A percentile compares a stretch with the other conserved stretches of the same genome.
Evolutionary conservation across 2,113 vertebrate species (phyloP).

Genomic region (Daboia siamensis): DNA sequence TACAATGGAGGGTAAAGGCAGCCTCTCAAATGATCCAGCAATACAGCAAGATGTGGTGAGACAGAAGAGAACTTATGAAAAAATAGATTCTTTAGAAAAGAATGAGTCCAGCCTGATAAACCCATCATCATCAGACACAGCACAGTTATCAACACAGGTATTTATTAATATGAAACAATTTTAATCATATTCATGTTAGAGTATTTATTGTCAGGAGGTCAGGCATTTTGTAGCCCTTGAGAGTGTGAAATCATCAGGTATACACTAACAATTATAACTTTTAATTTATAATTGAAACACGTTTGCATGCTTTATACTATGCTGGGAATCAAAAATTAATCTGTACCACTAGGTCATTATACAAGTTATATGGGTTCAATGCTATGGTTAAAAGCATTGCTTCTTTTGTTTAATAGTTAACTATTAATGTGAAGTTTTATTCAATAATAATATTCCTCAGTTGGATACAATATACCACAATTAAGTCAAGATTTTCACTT

Average conservation of each 20-base stretch:
- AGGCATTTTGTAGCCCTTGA: neutral
- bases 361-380: neutral
- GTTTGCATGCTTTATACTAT: neutral
- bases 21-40: slow-evolving; percentile 46
- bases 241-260: neutral
- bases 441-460: neutral
- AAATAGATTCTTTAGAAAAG: slow-evolving; percentile 86
- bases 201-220: slow-evolving; percentile 54
- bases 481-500: neutral
- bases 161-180: neutral
- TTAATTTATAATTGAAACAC: neutral
- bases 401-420: neutral
- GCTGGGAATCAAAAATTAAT: neutral
- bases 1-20: slow-evolving; percentile 49
- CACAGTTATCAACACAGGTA: slow-evolving; percentile 78
- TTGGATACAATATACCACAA: neutral
- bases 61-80: slow-evolving; percentile 88
- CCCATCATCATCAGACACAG: slow-evolving; percentile 71
- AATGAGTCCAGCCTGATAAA: slow-evolving; percentile 75
- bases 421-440: neutral
- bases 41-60: slow-evolving; percentile 70
- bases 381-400: neutral
- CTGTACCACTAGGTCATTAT: neutral
- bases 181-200: neutral
- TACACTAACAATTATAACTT: neutral